Percentiles rank a stretch among this genome's conserved stretches.
Conservation (phyloP, 2,797 vertebrate species). For the Enoplosus armatus region DNA sequence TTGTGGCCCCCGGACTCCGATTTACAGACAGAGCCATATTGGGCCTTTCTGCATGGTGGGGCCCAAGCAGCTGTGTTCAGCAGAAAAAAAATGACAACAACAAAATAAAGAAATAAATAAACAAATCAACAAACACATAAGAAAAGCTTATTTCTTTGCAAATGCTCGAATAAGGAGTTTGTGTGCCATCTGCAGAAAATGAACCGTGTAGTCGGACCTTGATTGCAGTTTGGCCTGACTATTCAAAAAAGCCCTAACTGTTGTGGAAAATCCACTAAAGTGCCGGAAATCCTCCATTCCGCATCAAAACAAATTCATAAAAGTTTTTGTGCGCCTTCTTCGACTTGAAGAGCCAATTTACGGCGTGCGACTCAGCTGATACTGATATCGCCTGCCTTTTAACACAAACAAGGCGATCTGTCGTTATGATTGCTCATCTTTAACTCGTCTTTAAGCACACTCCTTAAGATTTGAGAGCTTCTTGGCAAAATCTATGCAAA, state of each 20-base stretch:
- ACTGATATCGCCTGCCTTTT: slow-evolving; percentile 49
- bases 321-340: slow-evolving; percentile 42
- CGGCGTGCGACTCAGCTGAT: slow-evolving; percentile 34
- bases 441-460: slow-evolving; percentile 59
- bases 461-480: slow-evolving; percentile 66
- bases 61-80: slow-evolving; percentile 80
- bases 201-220: slow-evolving; percentile 49
- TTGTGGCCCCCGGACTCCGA: slow-evolving; percentile 78
- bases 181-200: slow-evolving; percentile 83
- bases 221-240: slow-evolving; percentile 60
- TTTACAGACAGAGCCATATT: slow-evolving; percentile 81
- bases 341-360: slow-evolving; percentile 60
- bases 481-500: slow-evolving; percentile 80
- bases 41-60: slow-evolving; percentile 84
- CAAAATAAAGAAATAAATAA: slow-evolving; percentile 83
- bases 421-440: slow-evolving; percentile 73
- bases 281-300: slow-evolving; percentile 40
- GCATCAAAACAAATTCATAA: slow-evolving; percentile 57
- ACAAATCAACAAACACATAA: slow-evolving; percentile 81
- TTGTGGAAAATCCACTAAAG: slow-evolving; percentile 50
- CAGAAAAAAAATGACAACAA: slow-evolving; percentile 79
- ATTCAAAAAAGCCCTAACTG: slow-evolving; percentile 39
- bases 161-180: slow-evolving; percentile 81
- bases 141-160: slow-evolving; percentile 72
- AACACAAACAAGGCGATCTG: slow-evolving; percentile 68